Percentiles rank a stretch among this genome's conserved stretches.
These are phyloP conservation scores for Chlorocebus sabaeus DNA, from an alignment of 2,113 vertebrate genomes.

Conservation along the genomic window DNA sequence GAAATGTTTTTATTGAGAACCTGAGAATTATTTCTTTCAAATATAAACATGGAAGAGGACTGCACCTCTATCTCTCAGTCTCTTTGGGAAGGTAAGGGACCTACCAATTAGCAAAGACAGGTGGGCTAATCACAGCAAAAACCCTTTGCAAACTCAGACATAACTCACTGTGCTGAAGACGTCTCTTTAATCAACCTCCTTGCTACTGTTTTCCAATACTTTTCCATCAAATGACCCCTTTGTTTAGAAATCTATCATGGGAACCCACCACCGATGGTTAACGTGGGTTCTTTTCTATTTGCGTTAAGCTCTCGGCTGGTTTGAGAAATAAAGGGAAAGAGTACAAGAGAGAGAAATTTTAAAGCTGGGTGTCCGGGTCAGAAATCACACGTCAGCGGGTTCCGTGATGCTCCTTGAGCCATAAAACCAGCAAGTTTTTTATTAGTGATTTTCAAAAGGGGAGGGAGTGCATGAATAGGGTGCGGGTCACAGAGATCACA, in stretches of 20 bases:
- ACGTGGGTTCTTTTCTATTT: too few species aligned
- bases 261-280: too few species aligned
- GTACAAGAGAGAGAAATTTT: too few species aligned
- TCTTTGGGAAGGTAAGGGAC: rapidly evolving
- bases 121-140: neutral
- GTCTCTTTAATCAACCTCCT: neutral
- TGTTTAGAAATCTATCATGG: neutral
- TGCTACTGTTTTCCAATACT: neutral
- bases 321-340: too few species aligned
- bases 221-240: neutral
- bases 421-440: too few species aligned
- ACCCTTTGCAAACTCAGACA: neutral
- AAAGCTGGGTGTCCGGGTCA: too few species aligned
- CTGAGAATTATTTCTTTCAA: neutral
- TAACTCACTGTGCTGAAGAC: neutral
- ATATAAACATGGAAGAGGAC: neutral
- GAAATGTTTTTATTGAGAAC: neutral
- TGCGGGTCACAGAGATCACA: too few species aligned
- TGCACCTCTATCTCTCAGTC: neutral
- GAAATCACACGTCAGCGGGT: too few species aligned
- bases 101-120: neutral
- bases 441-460: too few species aligned
- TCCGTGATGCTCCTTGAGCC: too few species aligned
- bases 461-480: too few species aligned
- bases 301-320: too few species aligned